Conservation (phyloP, 2,888 invertebrate genomes). For the Lasioglossum villosulum region DNA sequence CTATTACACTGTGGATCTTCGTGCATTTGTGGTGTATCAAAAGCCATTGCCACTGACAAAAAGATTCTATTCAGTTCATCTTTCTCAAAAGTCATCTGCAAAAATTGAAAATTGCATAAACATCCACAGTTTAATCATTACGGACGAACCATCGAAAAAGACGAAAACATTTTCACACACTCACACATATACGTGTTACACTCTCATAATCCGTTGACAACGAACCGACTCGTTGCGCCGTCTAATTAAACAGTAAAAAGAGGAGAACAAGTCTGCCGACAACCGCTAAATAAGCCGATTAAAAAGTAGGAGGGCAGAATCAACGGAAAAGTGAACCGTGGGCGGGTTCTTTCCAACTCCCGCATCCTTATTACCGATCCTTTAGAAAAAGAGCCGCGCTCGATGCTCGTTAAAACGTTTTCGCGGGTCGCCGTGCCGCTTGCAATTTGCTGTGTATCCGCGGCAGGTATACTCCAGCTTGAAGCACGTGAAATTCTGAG, state of each 20-base stretch:
- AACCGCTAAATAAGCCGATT: conserved; percentile 17
- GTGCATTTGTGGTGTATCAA: too few species aligned
- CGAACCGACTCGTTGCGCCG: neutral
- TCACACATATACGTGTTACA: neutral
- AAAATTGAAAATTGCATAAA: too few species aligned
- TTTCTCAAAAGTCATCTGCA: too few species aligned
- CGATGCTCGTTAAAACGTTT: conserved; percentile 78
- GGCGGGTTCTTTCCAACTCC: conserved; percentile 18
- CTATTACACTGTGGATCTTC: too few species aligned
- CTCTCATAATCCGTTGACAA: neutral
- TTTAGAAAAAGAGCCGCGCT: conserved; percentile 50
- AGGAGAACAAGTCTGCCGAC: neutral
- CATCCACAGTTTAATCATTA: too few species aligned
- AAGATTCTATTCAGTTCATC: too few species aligned
- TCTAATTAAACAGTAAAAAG: neutral
- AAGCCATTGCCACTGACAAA: too few species aligned
- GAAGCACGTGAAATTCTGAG: conserved; percentile 75
- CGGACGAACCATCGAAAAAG: too few species aligned
- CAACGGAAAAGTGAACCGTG: conserved; percentile 31
- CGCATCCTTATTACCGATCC: conserved; percentile 63
- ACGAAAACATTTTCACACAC: too few species aligned
- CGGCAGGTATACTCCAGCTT: conserved; percentile 64
- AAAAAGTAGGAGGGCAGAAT: conserved; percentile 16
- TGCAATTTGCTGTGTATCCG: conserved; percentile 76
- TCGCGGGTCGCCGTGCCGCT: conserved; percentile 63